Base-by-base conservation (phyloP, 1,140 invertebrate genomes). In the Lineus longissimus region DNA sequence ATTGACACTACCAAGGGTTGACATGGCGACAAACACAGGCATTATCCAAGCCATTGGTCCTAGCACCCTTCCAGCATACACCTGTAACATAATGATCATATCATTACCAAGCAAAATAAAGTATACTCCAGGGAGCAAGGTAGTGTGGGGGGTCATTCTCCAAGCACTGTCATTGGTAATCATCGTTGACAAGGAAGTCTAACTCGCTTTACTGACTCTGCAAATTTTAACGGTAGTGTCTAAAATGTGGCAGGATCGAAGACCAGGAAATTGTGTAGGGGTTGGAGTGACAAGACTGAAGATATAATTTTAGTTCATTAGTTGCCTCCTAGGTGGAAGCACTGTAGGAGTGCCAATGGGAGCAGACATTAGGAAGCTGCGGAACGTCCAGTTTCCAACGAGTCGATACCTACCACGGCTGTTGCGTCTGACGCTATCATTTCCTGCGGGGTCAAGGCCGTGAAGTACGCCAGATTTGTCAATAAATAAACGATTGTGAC, bases 401-500 rank as follows among this genome's bases (percentile, higher is more conserved):
- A n/a, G n/a, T n/a, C n/a, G n/a, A n/a, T n/a, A 84, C 85, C 85
- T 82, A 90, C 89, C 75, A 98, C 94, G 25, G 95, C 96, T 0
- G 98, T 95, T 17, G 96, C 96, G 66, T 91, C 88, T 2, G 93
- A 94, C 0, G 87, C 87, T 1, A 97, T 74, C n/a, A 98, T 90
- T 78, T 95, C 89, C 0, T 84, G 78, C 0, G 90, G 90, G 0
- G 89, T 90, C 15, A 97, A 84, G 0, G 93, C 95, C 0, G 94
- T 94, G 81, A 95, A 96, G 82, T 98, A 97, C 23, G 96, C 95
- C 25, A 97, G 86, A 75, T 98, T 98, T 6, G 94, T 92, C 65
- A 97, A 84, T 0, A 96, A 90, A 76, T 99, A 99, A 15, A 97
- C 92, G 7, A 96, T 75, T 6, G 94, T 98, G 17, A 95, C 93